Evolutionary conservation across 2,113 vertebrate genomes (phyloP).

Genomic region (Bostrychus sinensis): DNA sequence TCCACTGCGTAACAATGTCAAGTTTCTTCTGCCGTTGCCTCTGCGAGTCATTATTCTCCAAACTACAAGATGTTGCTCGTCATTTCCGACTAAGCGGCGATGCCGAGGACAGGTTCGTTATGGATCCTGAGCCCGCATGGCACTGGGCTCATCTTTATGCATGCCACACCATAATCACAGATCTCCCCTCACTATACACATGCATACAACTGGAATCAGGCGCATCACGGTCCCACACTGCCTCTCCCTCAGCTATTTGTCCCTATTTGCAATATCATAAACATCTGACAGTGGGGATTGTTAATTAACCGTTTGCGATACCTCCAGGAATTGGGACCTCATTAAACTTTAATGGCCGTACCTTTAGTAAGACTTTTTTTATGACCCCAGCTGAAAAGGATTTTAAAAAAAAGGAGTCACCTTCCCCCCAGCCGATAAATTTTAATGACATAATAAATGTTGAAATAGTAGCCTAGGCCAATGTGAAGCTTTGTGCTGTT

Average conservation of each 20-base stretch:
- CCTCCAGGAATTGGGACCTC: slow-evolving; percentile 37
- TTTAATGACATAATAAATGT: slow-evolving; percentile 63
- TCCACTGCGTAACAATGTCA: not conserved
- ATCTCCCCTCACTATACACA: not conserved
- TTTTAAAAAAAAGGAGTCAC: slow-evolving; percentile 50
- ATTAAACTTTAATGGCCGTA: slow-evolving; percentile 47
- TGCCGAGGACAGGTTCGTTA: slow-evolving; percentile 6
- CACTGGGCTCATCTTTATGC: not conserved
- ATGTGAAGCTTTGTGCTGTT: slow-evolving; percentile 20
- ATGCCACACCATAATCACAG: slow-evolving; percentile 4
- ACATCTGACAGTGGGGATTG: slow-evolving; percentile 19
- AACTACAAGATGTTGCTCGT: slow-evolving; percentile 10
- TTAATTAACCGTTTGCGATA: slow-evolving; percentile 31
- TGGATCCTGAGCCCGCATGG: not conserved
- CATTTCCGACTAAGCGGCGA: slow-evolving; percentile 13
- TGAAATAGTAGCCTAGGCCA: slow-evolving; percentile 53
- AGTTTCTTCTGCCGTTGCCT: not conserved
- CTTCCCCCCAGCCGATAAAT: slow-evolving; percentile 54
- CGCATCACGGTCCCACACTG: not conserved
- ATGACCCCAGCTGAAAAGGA: slow-evolving; percentile 36
- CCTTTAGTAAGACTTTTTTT: slow-evolving; percentile 44
- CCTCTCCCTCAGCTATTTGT: slow-evolving; percentile 18
- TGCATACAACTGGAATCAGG: slow-evolving; percentile 7
- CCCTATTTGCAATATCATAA: slow-evolving; percentile 36
- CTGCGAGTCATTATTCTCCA: slow-evolving; percentile 5